phyloP scores from a whole-genome alignment of 2,888 invertebrate species.

The Amorpha juglandis region DNA sequence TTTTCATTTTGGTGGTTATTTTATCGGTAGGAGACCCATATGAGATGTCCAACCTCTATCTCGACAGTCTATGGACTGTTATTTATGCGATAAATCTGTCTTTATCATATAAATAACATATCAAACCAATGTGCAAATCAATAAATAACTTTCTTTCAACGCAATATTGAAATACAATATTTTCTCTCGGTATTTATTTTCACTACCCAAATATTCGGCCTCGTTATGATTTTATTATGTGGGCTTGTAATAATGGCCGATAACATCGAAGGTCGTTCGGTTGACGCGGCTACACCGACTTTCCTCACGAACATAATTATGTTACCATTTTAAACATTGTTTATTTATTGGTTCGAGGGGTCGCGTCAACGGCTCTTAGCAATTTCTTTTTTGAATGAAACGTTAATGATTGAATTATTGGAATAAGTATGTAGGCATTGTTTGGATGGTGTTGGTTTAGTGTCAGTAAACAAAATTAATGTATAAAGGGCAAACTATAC shows the following conservation, averaged over 20 bases:
- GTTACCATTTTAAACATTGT: slow-evolving; percentile 45
- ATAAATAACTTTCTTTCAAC: not conserved
- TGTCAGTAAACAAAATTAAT: not conserved
- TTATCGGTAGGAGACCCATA: no score
- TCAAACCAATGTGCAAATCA: not conserved
- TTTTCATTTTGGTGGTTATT: no score
- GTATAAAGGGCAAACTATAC: not conserved
- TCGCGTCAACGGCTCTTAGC: not conserved
- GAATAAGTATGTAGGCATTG: not conserved
- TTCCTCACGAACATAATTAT: slow-evolving; percentile 35
- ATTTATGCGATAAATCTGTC: no score
- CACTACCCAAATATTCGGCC: slow-evolving; percentile 14
- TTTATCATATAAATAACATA: not conserved
- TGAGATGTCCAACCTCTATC: no score
- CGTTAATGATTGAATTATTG: not conserved
- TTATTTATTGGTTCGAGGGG: slow-evolving; percentile 42
- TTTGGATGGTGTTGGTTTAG: not conserved
- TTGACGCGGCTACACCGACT: slow-evolving; percentile 40
- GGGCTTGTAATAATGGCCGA: slow-evolving; percentile 32
- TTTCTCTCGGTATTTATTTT: slow-evolving; percentile 8
- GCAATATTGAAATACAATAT: slow-evolving; percentile 19
- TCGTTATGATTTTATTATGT: slow-evolving; percentile 23
- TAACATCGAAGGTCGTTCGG: slow-evolving; percentile 40
- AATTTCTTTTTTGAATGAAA: not conserved
- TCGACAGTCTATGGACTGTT: no score